These are phyloP conservation scores for Atopsyche davidsoni DNA, from an alignment of 1,140 invertebrate genomes.

Conservation along the genomic window DNA sequence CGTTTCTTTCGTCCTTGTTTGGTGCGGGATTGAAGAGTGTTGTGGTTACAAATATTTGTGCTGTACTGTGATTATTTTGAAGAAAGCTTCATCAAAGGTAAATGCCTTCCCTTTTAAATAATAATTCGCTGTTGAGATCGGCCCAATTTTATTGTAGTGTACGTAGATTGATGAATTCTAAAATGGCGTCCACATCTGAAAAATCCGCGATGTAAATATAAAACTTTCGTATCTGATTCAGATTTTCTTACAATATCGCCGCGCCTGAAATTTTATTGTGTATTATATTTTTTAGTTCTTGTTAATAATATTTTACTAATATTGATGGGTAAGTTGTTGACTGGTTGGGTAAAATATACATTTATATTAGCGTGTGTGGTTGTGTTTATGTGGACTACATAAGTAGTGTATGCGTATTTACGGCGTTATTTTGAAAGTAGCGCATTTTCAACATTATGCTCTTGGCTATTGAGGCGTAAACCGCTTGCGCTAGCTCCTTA, in stretches of 20 bases:
- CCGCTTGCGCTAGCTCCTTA: not conserved
- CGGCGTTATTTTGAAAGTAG: no score
- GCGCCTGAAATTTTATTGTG: no score
- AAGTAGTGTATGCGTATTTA: no score
- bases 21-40: constrained; percentile 23
- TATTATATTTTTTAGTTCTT: no score
- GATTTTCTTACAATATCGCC: no score
- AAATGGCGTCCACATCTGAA: constrained; percentile 17
- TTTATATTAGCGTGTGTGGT: no score
- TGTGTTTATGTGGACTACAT: no score
- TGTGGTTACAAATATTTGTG: constrained; percentile 20
- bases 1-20: constrained; percentile 25
- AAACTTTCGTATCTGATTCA: no score
- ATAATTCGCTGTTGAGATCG: not conserved
- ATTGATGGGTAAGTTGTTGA: no score
- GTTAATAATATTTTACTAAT: no score
- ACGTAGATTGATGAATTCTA: constrained; percentile 8
- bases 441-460: constrained; percentile 8
- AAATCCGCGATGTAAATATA: constrained; percentile 23
- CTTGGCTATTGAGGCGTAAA: constrained; percentile 1
- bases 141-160: not conserved
- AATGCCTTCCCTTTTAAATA: not conserved
- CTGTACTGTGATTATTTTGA: constrained; percentile 10
- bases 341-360: no score
- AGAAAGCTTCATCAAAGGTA: constrained; percentile 20